Evolutionary conservation across 2,888 invertebrate genomes (phyloP).

Genomic region (Drosophila neoperkinsi): DNA sequence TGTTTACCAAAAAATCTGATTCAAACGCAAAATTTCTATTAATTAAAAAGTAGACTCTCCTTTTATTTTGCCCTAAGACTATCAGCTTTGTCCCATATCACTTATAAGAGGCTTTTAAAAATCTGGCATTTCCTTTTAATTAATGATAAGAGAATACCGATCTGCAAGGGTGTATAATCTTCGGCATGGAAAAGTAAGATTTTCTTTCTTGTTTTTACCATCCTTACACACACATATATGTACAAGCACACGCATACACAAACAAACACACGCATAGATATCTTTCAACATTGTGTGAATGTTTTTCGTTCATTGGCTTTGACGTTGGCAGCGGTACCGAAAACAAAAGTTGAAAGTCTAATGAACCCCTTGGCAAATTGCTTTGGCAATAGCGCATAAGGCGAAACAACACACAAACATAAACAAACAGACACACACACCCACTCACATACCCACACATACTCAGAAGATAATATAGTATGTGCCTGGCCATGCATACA

Average conservation of each 20-base stretch:
- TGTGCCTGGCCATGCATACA: conserved; percentile 33
- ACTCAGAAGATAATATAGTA: conserved; percentile 13
- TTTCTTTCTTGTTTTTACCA: conserved; percentile 8
- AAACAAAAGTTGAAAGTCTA: conserved; percentile 71
- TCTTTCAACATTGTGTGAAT: conserved; percentile 46
- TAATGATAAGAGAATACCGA: background rate
- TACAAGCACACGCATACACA: background rate
- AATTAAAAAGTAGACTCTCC: background rate
- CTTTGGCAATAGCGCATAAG: conserved; percentile 44
- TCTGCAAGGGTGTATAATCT: background rate
- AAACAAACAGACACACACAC: conserved; percentile 5
- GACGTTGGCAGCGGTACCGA: conserved; percentile 54
- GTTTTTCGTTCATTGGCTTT: conserved; percentile 78
- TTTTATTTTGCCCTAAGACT: background rate
- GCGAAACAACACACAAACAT: conserved; percentile 38
- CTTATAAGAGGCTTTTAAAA: background rate
- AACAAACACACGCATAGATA: conserved; percentile 5
- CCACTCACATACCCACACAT: background rate
- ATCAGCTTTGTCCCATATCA: background rate
- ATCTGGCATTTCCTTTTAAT: background rate
- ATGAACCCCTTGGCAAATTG: conserved; percentile 75
- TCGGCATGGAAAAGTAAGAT: background rate
- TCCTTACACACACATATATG: conserved; percentile 4
- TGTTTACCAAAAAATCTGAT: background rate
- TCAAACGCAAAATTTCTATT: background rate